Evolutionary conservation across 2,888 invertebrate genomes (phyloP), one percentile per base, ranked within the genome.

Genomic region (Phyllotreta cruciferae): DNA sequence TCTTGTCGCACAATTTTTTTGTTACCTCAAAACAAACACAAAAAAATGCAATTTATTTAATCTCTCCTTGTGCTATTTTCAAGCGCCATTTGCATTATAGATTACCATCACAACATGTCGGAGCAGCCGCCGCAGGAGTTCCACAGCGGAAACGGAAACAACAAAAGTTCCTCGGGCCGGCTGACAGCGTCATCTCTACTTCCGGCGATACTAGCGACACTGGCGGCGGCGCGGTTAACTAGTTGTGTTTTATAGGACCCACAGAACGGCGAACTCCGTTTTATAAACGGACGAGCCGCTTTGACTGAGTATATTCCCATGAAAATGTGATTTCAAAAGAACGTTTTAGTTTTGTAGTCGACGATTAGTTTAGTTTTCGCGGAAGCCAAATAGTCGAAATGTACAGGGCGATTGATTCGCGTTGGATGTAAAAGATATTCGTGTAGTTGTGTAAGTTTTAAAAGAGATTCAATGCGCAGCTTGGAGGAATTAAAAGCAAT

Each of bases 231-330:
- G 56, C 66, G 66, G 50, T 37, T 70, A 62, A 60, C 64, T 67
- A 69, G 70, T 69, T 3, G 24, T 24, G 66, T 68, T 55, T 70
- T 63, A 60, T 71, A 71, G 60, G 56, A 66, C 55, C 53, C 62
- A 64, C 62, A 56, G 64, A 64, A 68, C 60, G 67, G 55, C 60
- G 60, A 63, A 64, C 66, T 71, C 73, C 73, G 74, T 73, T 74
- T 74, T 72, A 74, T 73, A 73, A 74, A 74, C 66, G 74, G 69
- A 67, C 24, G 24, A 62, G 52, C 39, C 57, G 64, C 71, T 71
- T 73, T 71, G 74, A 73, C 74, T 74, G 73, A 72, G 61, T 24
- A 24, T 24, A 65, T 67, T 14, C 47, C 64, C 54, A 63, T 62
- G 41, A 66, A 69, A 65, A 54, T 64, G 66, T 69, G 66, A 69